Percentiles rank a stretch among this genome's conserved stretches.
phyloP scores from a whole-genome alignment of 2,113 vertebrate genomes.

The Apodemus sylvaticus region DNA sequence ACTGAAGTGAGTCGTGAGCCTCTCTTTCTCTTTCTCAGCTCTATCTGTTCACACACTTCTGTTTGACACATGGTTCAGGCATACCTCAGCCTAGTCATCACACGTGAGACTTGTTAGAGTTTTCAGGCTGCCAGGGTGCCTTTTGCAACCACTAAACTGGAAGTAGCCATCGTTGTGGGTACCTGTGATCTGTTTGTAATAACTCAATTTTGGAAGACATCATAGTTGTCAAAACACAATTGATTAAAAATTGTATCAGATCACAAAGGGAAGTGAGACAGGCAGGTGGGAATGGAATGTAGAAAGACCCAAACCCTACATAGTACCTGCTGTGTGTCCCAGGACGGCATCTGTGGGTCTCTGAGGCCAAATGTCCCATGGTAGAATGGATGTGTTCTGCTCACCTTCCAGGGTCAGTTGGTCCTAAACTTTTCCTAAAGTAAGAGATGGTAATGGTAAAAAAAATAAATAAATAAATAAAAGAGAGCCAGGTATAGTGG shows the following conservation, averaged over 20 bases:
- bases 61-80: not conserved
- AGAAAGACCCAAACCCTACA: not conserved
- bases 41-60: not conserved
- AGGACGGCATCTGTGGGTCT: not conserved
- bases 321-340: not conserved
- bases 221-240: not conserved
- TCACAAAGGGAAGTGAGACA: not conserved
- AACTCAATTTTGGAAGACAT: not conserved
- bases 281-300: not conserved
- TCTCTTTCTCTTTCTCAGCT: not conserved
- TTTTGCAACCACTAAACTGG: not conserved
- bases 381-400: not conserved
- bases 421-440: not conserved
- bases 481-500: not conserved
- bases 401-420: not conserved
- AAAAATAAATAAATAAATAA: too few relatives aligned
- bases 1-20: not conserved
- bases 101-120: not conserved
- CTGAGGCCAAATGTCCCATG: not conserved
- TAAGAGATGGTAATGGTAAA: too few relatives aligned
- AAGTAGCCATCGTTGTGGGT: not conserved
- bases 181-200: not conserved
- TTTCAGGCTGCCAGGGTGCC: not conserved
- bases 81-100: too few relatives aligned
- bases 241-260: not conserved